Base-by-base conservation (phyloP, 2,113 vertebrate species). In the Petrocephalus microphthalmus region DNA sequence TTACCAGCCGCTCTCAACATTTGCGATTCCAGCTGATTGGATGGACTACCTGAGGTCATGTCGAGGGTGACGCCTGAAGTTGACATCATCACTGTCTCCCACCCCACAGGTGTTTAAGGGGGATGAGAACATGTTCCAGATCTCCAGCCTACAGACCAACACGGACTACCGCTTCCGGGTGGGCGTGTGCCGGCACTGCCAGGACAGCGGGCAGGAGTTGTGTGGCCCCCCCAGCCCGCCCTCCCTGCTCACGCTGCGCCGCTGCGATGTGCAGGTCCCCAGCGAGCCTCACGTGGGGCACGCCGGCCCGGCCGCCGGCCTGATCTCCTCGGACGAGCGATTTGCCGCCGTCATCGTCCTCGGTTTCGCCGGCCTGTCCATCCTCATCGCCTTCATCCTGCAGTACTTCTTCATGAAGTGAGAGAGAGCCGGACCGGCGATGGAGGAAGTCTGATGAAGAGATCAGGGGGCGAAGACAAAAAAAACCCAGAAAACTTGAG, bases 401-500 rank as follows among this genome's bases (percentile, higher is more conserved):
- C 98, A 99, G 90, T 98, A 99, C 96, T 98, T 99, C 96, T 97
- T 99, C 91, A 97, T 99, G 97, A 98, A 99, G 96, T 99, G 97
- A 96, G 92, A 92, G 94, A 93, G 25, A 91, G 89, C 85, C 89
- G 91, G 90, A 87, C 89, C 89, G 91, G 92, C 92, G 92, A 91
- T 92, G 93, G 94, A 94, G 93, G 93, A 93, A 92, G 94, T 54
- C 64, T 57, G 47, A 82, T 17, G 67, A 87, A 33, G 54, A 89
- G 60, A 90, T 17, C 0, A 92, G 91, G 37, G 71, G 71, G 71
- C 13, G 53, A 86, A 94, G 89, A 91, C 88, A 86, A 85, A 33
- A 85, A 33, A 5, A 88, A 83, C 89, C 88, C 87, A 89, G 89
- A 93, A 95, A 94, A 94, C 93, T 94, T 96, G 93, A 97, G 93